Conservation (phyloP, 2,888 invertebrate genomes). For the Luperina testacea region DNA sequence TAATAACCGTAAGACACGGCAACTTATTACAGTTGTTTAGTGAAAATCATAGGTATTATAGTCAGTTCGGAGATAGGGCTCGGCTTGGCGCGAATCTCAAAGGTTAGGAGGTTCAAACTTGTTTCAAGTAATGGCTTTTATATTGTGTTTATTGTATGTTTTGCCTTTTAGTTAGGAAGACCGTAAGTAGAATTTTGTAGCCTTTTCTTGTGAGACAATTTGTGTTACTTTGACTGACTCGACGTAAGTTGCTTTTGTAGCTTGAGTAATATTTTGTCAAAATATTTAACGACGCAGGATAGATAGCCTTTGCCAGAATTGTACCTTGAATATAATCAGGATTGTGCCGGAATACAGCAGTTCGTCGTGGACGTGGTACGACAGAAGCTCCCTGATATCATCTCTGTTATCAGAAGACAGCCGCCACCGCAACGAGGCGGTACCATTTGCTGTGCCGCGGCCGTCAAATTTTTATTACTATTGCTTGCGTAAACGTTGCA, state of each 20-base stretch:
- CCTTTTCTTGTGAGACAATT: constrained; percentile 8
- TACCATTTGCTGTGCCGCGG: too few species aligned
- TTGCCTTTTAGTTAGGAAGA: constrained; percentile 13
- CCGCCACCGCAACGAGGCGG: too few species aligned
- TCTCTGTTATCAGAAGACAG: too few species aligned
- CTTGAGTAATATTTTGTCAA: not conserved
- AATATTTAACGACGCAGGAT: too few species aligned
- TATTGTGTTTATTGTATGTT: constrained; percentile 37
- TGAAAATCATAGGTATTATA: constrained; percentile 54
- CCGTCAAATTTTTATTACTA: too few species aligned
- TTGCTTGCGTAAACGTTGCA: too few species aligned
- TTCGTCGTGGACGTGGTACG: too few species aligned
- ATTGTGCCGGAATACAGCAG: too few species aligned
- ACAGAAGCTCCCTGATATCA: too few species aligned
- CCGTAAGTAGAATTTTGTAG: not conserved
- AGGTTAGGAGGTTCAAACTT: constrained; percentile 55
- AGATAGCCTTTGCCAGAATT: too few species aligned
- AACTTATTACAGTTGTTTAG: constrained; percentile 48
- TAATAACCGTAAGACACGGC: constrained; percentile 50
- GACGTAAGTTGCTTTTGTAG: not conserved
- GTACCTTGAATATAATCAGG: too few species aligned
- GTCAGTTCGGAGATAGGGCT: constrained; percentile 39
- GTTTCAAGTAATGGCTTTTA: constrained; percentile 36
- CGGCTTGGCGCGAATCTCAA: constrained; percentile 41
- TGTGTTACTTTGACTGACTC: not conserved